Conservation (phyloP, 2,888 invertebrate species). For the Steinernema hermaphroditum region DNA sequence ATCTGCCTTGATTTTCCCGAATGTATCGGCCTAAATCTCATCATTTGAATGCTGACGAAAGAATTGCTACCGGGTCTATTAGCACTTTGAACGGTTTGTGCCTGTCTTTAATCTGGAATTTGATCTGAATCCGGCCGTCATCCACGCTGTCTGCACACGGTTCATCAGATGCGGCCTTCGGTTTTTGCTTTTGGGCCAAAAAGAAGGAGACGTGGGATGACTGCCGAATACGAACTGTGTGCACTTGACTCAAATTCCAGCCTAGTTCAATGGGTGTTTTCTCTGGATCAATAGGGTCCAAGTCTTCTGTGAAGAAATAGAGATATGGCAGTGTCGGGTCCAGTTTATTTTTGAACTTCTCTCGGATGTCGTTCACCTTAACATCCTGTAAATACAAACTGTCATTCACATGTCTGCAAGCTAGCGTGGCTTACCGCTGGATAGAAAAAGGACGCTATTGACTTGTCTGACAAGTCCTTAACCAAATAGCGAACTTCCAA, state of each 20-base stretch:
- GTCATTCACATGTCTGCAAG: too few species aligned
- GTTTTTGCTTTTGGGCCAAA: not conserved
- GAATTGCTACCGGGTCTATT: not conserved
- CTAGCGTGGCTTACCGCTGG: not conserved
- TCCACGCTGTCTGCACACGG: not conserved
- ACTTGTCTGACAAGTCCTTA: not conserved
- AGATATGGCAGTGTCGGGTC: not conserved
- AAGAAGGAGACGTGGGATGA: not conserved
- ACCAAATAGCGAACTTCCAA: not conserved
- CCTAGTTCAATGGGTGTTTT: not conserved
- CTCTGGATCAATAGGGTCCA: not conserved
- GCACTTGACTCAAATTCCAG: not conserved
- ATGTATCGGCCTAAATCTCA: not conserved
- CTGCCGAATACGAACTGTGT: not conserved
- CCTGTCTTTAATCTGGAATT: conserved; percentile 6
- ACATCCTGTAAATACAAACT: not conserved
- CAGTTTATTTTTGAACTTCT: conserved; percentile 1
- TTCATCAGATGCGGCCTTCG: not conserved
- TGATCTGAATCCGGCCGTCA: not conserved
- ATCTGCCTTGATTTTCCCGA: conserved; percentile 10
- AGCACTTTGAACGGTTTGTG: not conserved
- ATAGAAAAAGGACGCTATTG: not conserved
- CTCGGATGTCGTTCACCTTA: conserved; percentile 9
- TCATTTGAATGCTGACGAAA: not conserved
- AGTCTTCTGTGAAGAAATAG: conserved; percentile 1